Base-by-base conservation (phyloP, 2,888 invertebrate genomes). In the Teinopalpus imperialis region DNA sequence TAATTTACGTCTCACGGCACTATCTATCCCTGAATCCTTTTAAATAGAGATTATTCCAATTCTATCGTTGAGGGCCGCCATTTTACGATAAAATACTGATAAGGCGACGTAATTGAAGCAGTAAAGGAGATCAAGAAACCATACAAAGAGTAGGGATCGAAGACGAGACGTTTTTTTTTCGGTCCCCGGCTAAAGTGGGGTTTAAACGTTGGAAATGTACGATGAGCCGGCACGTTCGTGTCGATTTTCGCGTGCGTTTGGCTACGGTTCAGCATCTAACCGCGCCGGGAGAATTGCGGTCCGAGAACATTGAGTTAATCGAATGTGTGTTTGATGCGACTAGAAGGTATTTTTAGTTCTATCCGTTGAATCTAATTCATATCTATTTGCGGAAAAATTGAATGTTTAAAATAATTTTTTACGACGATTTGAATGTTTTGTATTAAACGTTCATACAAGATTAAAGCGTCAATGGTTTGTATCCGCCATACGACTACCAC, bases 211-310 rank as follows among this genome's bases (percentile, higher is more conserved):
- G 16, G 9, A 42, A 55, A 50, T 50, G 50, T 55, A 53, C 42
- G 50, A 54, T 46, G 31, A 48, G 43, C 36, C 47, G 51, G 21
- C 10, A 14, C 21, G 36, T 23, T 56, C 51, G 52, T 52, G 44
- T 51, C 48, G 50, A 56, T 56, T 56, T 56, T 54, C 55, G 54
- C 56, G 53, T 51, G 50, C 51, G 54, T 51, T 61, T 61, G 60
- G 61, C 60, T 57, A 48, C 49, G 50, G 37, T 60, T 61, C 61
- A 59, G 57, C 7, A 26, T 4, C 42, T 51, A 53, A 43, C 40
- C 43, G 43, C 32, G 49, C 42, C 41, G 48, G 41, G 52, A 13
- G 29, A 35, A 18, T 43, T 35, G 29, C 10, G 36, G 36, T 12
- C 21, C 2, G 12, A 10, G 23, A 36, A 30, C 21, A 27, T 14